Evolutionary conservation across 1,140 invertebrate species (phyloP).

Genomic region (Hylaeus volcanicus): DNA sequence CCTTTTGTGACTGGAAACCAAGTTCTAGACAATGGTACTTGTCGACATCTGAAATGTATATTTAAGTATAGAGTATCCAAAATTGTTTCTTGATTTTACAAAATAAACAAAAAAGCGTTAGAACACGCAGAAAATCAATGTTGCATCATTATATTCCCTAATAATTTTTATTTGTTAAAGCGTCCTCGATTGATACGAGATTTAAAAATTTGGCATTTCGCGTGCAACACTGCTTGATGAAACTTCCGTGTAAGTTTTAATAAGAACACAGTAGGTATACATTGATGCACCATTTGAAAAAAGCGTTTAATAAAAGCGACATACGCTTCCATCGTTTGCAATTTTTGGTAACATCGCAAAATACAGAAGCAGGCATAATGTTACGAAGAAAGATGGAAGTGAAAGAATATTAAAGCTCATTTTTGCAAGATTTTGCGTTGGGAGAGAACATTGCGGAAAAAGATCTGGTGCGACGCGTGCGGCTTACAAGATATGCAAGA

Average conservation of each 20-base stretch:
- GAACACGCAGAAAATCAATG: background rate
- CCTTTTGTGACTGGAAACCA: constrained; percentile 38
- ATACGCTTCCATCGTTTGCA: background rate
- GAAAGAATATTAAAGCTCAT: background rate
- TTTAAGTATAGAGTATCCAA: background rate
- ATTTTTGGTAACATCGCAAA: background rate
- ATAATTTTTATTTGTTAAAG: too few species aligned
- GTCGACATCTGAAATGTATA: constrained; percentile 51
- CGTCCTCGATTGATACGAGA: too few species aligned
- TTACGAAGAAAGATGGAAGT: background rate
- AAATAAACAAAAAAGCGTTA: too few species aligned
- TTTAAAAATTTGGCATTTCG: too few species aligned
- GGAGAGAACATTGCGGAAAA: background rate
- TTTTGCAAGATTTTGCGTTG: background rate
- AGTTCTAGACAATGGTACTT: constrained; percentile 37
- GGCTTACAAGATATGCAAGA: constrained; percentile 44
- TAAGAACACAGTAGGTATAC: background rate
- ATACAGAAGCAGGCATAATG: background rate
- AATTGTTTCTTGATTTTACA: too few species aligned
- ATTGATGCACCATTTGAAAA: too few species aligned
- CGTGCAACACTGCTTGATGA: too few species aligned
- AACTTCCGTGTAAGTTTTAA: background rate
- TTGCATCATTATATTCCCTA: too few species aligned
- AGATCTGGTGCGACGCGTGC: constrained; percentile 30
- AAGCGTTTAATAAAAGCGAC: background rate